phyloP scores from a whole-genome alignment of 2,888 invertebrate genomes.

The Limnephilus marmoratus region DNA sequence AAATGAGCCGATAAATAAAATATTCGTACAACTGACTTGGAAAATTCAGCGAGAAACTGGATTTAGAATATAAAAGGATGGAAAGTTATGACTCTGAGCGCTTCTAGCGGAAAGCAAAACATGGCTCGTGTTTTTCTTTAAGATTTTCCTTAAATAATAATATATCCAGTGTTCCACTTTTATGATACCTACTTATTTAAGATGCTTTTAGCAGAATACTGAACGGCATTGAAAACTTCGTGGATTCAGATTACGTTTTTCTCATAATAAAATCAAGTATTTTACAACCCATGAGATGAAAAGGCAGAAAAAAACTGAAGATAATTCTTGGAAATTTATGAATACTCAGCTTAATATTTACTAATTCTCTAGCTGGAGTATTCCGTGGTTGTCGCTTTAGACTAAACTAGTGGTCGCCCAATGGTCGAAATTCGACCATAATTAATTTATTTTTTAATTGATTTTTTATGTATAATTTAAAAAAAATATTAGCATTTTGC shows the following conservation, averaged over 20 bases:
- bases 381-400: neutral
- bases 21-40: neutral
- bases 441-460: no score
- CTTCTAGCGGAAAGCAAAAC: neutral
- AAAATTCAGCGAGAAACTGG: neutral
- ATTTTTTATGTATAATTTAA: no score
- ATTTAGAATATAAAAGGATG: slow-evolving; percentile 22
- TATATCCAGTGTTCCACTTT: neutral
- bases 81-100: slow-evolving; percentile 49
- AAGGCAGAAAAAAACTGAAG: neutral
- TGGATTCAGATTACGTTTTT: neutral
- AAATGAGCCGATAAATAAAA: slow-evolving; percentile 5
- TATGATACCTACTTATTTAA: slow-evolving; percentile 24
- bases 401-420: no score
- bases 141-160: slow-evolving; percentile 22
- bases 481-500: no score
- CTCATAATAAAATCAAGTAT: neutral
- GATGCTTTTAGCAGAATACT: slow-evolving; percentile 12
- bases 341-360: neutral
- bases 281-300: neutral
- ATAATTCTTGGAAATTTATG: neutral
- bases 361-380: neutral
- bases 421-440: no score
- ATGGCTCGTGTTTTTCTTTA: neutral
- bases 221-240: neutral